Conservation (phyloP, 1,140 invertebrate species). For the Drosophila lini region DNA sequence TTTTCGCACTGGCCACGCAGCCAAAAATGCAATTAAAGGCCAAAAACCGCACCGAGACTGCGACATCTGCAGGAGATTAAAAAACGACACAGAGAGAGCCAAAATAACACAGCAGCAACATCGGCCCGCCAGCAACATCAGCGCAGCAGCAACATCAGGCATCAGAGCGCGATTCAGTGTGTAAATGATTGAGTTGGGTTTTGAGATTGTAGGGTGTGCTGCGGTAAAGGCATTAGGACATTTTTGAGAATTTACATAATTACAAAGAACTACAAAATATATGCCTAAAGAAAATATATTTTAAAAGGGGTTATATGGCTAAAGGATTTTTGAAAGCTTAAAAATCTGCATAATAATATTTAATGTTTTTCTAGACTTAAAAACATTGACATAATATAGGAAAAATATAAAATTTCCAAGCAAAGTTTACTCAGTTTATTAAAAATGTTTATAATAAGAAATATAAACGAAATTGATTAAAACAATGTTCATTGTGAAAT, state of each 20-base stretch:
- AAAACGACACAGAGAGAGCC: slow-evolving; percentile 37
- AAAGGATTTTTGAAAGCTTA: too few species aligned
- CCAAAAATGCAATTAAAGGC: slow-evolving; percentile 68
- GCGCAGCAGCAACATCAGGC: slow-evolving; percentile 17
- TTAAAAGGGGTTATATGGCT: neutral
- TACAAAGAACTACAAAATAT: too few species aligned
- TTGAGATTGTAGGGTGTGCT: slow-evolving; percentile 20
- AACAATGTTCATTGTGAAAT: too few species aligned
- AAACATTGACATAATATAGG: too few species aligned
- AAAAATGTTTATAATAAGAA: too few species aligned
- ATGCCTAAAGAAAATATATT: neutral
- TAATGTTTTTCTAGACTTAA: too few species aligned
- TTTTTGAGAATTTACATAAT: neutral
- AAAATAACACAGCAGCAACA: slow-evolving; percentile 17
- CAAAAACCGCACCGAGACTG: slow-evolving; percentile 50
- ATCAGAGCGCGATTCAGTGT: slow-evolving; percentile 29
- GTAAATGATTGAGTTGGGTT: slow-evolving; percentile 56
- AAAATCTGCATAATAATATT: too few species aligned
- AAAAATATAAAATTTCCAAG: too few species aligned
- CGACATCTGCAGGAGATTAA: slow-evolving; percentile 66
- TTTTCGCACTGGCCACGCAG: slow-evolving; percentile 53
- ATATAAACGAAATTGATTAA: too few species aligned
- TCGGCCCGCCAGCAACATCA: neutral
- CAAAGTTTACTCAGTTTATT: too few species aligned
- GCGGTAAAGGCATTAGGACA: too few species aligned